phyloP scores from a whole-genome alignment of 2,113 vertebrate genomes.

The Oxygymnocypris stewartii region DNA sequence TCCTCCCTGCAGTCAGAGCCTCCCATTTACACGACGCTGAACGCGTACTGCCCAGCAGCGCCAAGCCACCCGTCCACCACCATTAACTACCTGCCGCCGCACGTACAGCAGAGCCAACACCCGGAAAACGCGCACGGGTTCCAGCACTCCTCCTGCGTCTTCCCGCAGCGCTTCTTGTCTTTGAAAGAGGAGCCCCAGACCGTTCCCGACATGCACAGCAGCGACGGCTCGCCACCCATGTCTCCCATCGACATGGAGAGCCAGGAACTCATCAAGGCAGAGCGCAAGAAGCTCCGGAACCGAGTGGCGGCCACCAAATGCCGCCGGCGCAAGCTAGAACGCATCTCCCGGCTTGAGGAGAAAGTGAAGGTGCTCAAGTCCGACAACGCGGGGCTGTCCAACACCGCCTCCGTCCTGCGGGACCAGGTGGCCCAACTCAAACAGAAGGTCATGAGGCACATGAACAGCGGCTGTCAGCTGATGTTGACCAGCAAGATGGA shows the following conservation, averaged over 20 bases:
- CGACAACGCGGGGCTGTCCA: slow-evolving; percentile 89
- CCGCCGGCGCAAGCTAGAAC: slow-evolving; percentile 89
- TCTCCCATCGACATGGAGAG: slow-evolving; percentile 91
- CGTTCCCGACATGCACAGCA: slow-evolving; percentile 83
- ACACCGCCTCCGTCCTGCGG: slow-evolving; percentile 83
- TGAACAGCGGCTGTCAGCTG: slow-evolving; percentile 91
- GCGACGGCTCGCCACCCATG: slow-evolving; percentile 83
- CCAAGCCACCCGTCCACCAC: slow-evolving; percentile 73
- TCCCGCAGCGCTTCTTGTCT: slow-evolving; percentile 70
- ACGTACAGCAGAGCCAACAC: slow-evolving; percentile 77
- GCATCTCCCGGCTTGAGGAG: slow-evolving; percentile 90
- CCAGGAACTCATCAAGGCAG: slow-evolving; percentile 90
- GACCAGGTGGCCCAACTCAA: slow-evolving; percentile 93
- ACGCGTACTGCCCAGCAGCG: slow-evolving; percentile 79
- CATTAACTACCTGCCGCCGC: slow-evolving; percentile 79
- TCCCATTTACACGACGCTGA: slow-evolving; percentile 89
- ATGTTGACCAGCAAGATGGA: slow-evolving; percentile 87
- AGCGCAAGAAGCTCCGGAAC: slow-evolving; percentile 88
- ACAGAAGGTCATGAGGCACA: slow-evolving; percentile 89
- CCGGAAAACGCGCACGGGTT: slow-evolving; percentile 64
- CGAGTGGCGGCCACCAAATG: slow-evolving; percentile 91
- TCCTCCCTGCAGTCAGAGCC: slow-evolving; percentile 79
- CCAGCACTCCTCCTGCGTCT: slow-evolving; percentile 66
- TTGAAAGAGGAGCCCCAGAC: slow-evolving; percentile 92
- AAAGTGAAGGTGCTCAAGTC: slow-evolving; percentile 87